A percentile compares a stretch with the other conserved stretches of the same genome.
phyloP scores from a whole-genome alignment of 2,888 invertebrate species.

The Conus canariensis region DNA sequence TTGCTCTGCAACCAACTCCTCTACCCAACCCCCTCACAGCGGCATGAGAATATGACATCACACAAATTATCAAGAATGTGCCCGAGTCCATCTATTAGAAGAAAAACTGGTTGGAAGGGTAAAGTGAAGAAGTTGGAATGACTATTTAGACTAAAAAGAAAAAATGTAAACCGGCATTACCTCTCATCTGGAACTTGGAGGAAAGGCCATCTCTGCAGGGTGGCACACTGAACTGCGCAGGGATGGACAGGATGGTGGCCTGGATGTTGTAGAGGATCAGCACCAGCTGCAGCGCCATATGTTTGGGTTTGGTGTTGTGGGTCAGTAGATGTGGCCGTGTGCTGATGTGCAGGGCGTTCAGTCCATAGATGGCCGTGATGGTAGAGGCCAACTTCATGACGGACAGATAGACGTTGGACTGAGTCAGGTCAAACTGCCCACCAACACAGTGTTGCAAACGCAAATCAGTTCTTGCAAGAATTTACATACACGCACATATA shows the following conservation, averaged over 20 bases:
- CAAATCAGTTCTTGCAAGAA: not conserved
- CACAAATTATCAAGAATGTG: no score
- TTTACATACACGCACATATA: not conserved
- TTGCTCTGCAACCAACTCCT: no score
- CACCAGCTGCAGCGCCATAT: conserved; percentile 21
- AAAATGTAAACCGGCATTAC: not conserved
- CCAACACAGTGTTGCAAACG: no score
- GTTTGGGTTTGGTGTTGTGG: conserved; percentile 26
- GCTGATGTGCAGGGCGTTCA: conserved; percentile 25
- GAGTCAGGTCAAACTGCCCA: conserved; percentile 14
- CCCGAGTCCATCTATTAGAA: not conserved
- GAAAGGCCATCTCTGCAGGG: conserved; percentile 12
- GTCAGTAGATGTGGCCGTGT: conserved; percentile 9
- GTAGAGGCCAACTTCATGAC: conserved; percentile 16
- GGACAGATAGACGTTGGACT: conserved; percentile 29
- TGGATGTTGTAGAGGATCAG: conserved; percentile 29
- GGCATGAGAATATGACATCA: no score
- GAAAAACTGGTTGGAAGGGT: not conserved
- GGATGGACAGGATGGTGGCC: not conserved
- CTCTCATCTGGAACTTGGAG: conserved; percentile 34
- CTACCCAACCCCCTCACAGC: no score
- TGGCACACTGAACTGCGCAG: conserved; percentile 1
- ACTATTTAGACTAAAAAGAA: no score
- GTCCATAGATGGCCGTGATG: conserved; percentile 25
- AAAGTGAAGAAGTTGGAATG: no score